phyloP scores from a whole-genome alignment of 37 sponge, comb jelly and placozoan genomes.

The Bolinopsis microptera region DNA sequence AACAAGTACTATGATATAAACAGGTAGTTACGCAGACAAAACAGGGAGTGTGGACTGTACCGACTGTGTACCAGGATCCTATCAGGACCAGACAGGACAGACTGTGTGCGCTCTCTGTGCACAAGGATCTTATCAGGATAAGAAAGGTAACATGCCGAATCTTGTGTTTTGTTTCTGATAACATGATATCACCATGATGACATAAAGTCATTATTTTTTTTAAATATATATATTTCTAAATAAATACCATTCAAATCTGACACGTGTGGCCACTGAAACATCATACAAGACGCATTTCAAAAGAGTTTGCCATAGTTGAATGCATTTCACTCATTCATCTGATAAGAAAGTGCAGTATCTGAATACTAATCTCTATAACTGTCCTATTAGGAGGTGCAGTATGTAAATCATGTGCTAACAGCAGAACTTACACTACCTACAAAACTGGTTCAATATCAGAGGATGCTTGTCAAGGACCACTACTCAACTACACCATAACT shows the following conservation, averaged over 20 bases:
- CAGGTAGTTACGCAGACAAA: neutral
- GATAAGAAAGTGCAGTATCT: too few species aligned
- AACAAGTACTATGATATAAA: too few species aligned
- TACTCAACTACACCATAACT: neutral
- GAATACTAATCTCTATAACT: neutral
- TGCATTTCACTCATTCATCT: too few species aligned
- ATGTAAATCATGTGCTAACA: conserved; percentile 10
- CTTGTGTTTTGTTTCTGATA: too few species aligned
- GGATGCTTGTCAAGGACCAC: neutral
- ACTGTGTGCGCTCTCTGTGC: neutral
- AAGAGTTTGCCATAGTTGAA: too few species aligned
- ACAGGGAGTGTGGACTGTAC: neutral
- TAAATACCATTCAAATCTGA: too few species aligned
- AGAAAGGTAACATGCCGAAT: too few species aligned
- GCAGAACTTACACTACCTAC: neutral
- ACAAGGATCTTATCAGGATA: neutral
- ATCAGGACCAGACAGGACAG: neutral
- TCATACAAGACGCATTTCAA: too few species aligned
- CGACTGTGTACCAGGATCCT: neutral
- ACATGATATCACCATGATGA: too few species aligned
- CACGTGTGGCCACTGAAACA: too few species aligned
- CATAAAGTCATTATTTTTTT: too few species aligned
- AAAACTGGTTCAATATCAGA: neutral
- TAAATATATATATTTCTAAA: too few species aligned
- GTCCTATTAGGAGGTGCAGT: neutral